Conservation (phyloP, 2,888 invertebrate genomes). For the Hypena proboscidalis region DNA sequence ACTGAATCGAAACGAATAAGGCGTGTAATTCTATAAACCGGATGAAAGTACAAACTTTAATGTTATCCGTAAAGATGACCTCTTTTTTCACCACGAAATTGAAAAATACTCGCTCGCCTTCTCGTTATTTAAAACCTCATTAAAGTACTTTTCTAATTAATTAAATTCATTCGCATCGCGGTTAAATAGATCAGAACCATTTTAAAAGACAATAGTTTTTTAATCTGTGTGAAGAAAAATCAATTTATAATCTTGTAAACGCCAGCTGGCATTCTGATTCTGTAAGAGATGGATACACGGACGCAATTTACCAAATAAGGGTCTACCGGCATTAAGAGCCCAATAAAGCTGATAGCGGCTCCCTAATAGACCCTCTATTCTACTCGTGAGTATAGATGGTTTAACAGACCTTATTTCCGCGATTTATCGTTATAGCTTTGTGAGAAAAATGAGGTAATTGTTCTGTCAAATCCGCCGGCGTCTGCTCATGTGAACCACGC, state of each 20-base stretch:
- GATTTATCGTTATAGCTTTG: slow-evolving; percentile 56
- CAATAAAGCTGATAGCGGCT: slow-evolving; percentile 37
- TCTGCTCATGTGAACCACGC: slow-evolving; percentile 63
- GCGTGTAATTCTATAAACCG: slow-evolving; percentile 68
- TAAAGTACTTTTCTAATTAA: too few relatives aligned
- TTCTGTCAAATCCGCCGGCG: slow-evolving; percentile 61
- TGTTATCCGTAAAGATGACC: slow-evolving; percentile 42
- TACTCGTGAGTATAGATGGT: slow-evolving; percentile 23
- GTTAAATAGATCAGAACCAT: slow-evolving; percentile 17
- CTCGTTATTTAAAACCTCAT: too few relatives aligned
- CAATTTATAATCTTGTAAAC: too few relatives aligned
- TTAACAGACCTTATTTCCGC: slow-evolving; percentile 62
- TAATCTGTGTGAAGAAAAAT: too few relatives aligned
- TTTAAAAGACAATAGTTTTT: background rate
- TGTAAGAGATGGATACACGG: background rate
- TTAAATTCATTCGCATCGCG: slow-evolving; percentile 5
- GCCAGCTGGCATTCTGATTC: too few relatives aligned
- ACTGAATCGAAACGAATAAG: slow-evolving; percentile 63
- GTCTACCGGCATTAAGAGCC: slow-evolving; percentile 39
- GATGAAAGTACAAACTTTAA: slow-evolving; percentile 62
- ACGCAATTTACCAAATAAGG: slow-evolving; percentile 20
- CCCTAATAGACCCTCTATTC: slow-evolving; percentile 46
- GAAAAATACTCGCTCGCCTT: slow-evolving; percentile 23
- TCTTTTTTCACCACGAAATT: slow-evolving; percentile 22
- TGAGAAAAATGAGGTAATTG: slow-evolving; percentile 74